These are phyloP conservation scores for Onychostruthus taczanowskii DNA, from an alignment of 2,113 vertebrate species.

Conservation along the genomic window DNA sequence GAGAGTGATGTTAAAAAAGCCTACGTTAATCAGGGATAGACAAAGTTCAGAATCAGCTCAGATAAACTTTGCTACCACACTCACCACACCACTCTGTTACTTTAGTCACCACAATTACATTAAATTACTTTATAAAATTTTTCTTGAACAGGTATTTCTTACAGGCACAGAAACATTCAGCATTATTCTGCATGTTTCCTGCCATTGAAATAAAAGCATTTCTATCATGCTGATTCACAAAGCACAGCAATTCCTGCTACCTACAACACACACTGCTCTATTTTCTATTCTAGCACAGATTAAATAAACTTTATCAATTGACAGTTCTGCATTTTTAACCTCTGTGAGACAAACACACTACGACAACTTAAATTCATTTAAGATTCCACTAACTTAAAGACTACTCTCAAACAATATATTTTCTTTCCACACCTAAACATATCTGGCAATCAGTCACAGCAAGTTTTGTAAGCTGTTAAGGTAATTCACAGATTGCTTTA, in stretches of 20 bases:
- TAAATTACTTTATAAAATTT: neutral
- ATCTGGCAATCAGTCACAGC: neutral
- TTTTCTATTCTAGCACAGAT: neutral
- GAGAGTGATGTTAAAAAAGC: neutral
- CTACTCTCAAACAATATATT: neutral
- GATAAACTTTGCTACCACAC: neutral
- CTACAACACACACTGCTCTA: neutral
- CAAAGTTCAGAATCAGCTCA: neutral
- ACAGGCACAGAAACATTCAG: neutral
- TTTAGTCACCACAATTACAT: neutral
- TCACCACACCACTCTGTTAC: neutral
- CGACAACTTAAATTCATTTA: neutral
- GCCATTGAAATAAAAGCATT: neutral
- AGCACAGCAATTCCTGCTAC: neutral
- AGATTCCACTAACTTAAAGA: neutral
- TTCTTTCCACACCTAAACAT: neutral
- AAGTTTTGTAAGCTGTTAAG: neutral
- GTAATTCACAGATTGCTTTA: neutral
- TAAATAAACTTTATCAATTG: neutral
- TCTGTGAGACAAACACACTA: neutral
- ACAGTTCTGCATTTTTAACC: neutral
- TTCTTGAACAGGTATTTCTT: neutral
- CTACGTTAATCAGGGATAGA: neutral
- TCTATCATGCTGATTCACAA: neutral
- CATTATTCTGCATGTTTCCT: neutral